phyloP scores from a whole-genome alignment of 1,140 invertebrate genomes.

The Fopius arisanus region DNA sequence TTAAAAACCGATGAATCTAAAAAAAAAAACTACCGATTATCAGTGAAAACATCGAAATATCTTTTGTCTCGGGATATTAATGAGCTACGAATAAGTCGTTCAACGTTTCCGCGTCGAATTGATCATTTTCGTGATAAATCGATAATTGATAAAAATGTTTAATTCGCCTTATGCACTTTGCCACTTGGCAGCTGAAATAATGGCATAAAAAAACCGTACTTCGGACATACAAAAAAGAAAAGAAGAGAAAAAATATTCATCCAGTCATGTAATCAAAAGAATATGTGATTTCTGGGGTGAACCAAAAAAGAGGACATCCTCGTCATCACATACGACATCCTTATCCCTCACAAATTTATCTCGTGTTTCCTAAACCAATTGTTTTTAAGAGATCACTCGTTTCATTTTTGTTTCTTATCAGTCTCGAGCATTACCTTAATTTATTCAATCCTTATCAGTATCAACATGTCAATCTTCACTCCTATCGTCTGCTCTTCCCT shows the following conservation, averaged over 20 bases:
- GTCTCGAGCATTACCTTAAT: slow-evolving; percentile 13
- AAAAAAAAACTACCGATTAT: too few relatives aligned
- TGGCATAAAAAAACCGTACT: background rate
- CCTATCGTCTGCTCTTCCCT: background rate
- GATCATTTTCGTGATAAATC: too few relatives aligned
- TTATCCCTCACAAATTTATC: slow-evolving; percentile 9
- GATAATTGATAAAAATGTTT: too few relatives aligned
- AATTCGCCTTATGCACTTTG: too few relatives aligned
- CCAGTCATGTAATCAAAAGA: background rate
- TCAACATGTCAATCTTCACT: background rate
- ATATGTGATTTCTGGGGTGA: background rate
- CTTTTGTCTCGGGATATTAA: too few relatives aligned
- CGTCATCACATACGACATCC: background rate
- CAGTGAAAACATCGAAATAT: too few relatives aligned
- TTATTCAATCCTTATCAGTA: background rate
- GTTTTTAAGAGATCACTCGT: slow-evolving; percentile 14
- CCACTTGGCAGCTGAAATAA: too few relatives aligned
- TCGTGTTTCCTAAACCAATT: slow-evolving; percentile 1
- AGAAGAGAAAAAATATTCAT: background rate
- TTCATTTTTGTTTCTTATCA: slow-evolving; percentile 15
- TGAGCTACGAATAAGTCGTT: too few relatives aligned
- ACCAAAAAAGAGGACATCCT: background rate
- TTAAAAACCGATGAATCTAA: too few relatives aligned
- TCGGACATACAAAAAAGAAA: background rate
- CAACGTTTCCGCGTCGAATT: too few relatives aligned